Conservation (phyloP, 2,888 invertebrate genomes). For the Oxytorus armatus region DNA sequence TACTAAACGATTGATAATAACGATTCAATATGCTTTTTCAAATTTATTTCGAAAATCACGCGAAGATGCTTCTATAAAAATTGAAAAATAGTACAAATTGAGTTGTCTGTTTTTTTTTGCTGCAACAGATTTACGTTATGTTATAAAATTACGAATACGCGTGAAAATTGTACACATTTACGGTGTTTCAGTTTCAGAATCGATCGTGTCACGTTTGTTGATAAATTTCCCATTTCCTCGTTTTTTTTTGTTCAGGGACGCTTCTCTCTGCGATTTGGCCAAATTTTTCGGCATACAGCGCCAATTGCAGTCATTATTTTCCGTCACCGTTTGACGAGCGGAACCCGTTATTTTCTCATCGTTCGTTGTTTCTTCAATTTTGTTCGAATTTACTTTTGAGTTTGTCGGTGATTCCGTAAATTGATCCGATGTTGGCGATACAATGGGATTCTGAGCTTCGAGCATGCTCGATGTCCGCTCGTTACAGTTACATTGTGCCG, state of each 20-base stretch:
- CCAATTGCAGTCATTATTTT: conserved; percentile 4
- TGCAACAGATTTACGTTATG: no score
- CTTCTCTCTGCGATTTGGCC: not conserved
- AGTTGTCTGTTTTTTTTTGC: no score
- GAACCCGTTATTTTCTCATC: not conserved
- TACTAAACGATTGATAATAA: not conserved
- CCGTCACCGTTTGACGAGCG: not conserved
- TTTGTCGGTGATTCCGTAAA: not conserved
- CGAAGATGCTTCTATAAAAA: not conserved
- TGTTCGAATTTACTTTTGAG: no score
- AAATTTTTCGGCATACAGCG: conserved; percentile 6
- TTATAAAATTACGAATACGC: not conserved
- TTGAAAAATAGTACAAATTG: not conserved
- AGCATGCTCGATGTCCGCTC: not conserved
- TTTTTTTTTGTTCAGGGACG: not conserved
- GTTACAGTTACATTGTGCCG: conserved; percentile 17
- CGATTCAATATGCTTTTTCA: not conserved
- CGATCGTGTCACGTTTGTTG: not conserved
- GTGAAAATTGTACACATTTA: not conserved
- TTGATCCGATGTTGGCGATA: not conserved
- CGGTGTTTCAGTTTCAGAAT: not conserved
- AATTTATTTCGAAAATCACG: not conserved
- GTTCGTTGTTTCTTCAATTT: no score
- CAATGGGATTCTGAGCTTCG: not conserved
- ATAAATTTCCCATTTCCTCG: not conserved